phyloP scores from a whole-genome alignment of 2,113 vertebrate genomes.

The Phaethornis superciliosus region DNA sequence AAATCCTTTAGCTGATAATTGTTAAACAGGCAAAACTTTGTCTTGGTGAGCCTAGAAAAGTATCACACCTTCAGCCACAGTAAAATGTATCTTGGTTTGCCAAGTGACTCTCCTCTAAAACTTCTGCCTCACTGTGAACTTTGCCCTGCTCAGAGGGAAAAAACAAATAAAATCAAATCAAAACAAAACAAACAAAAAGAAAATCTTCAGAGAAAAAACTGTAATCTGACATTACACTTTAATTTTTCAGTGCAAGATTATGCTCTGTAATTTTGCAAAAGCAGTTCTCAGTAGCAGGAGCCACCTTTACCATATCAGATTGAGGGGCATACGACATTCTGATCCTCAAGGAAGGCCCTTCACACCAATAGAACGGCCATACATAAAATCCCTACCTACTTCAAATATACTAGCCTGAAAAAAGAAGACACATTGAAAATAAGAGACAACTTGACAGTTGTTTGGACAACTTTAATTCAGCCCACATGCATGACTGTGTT shows the following conservation, averaged over 20 bases:
- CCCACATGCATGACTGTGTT: not conserved
- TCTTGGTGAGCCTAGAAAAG: not conserved
- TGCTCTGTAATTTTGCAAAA: not conserved
- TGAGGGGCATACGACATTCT: not conserved
- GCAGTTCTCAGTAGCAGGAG: not conserved
- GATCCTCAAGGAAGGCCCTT: not conserved
- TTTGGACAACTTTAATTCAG: not conserved
- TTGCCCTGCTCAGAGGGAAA: not conserved
- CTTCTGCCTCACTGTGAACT: not conserved
- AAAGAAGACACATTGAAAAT: not conserved
- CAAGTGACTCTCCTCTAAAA: not conserved
- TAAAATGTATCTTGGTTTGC: not conserved
- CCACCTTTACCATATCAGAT: not conserved
- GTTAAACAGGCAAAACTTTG: not conserved
- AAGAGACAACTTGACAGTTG: not conserved
- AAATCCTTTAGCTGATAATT: not conserved
- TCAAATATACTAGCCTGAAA: not conserved
- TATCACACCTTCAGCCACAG: not conserved
- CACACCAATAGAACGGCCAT: fast-evolving
- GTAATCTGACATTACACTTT: not conserved
- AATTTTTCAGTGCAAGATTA: not conserved
- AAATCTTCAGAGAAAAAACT: not conserved
- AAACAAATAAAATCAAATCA: no score
- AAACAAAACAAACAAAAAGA: not conserved
- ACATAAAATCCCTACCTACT: not conserved